Evolutionary conservation across 2,797 vertebrate species (phyloP), one percentile per base, ranked within the genome.

Genomic region (Chaunax sp.): DNA sequence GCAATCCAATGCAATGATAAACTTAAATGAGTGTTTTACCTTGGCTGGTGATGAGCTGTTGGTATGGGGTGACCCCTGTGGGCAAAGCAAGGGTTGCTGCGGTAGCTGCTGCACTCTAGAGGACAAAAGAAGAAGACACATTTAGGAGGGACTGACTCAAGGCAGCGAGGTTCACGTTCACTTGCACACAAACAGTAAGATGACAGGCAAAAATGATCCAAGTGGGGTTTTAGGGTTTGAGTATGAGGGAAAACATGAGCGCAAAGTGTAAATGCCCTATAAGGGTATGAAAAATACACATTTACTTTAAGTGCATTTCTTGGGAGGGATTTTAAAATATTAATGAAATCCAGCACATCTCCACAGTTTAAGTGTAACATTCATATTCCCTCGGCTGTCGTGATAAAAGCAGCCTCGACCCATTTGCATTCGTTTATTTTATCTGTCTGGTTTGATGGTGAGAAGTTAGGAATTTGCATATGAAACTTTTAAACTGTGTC

Each of bases 21-120:
- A 49, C n/a, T 22, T 18, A 33, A 9, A 2, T 44, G 19, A 3
- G 28, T n/a, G 33, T 25, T 54, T 88, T 90, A 98, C 97, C 98
- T 93, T 97, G 96, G 91, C 94, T 95, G 67, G 97, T 98, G 87
- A 99, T 75, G 81, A 99, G 91, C 86, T 98, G 97, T 78, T 96
- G 97, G 90, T 98, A 97, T 22, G 96, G 96, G 75, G 95, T 93
- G 82, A 99, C 96, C 1, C 98, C 98, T 57, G 96, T 94, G 18
- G 97, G 97, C 65, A 99, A 90, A 49, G 98, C 98, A 72, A 99
- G 93, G 0, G 98, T 98, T 75, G 98, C 97, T 63, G 98, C 96
- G 6, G 98, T 96, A 23, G 98, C 97, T 86, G 98, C 96, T 86
- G 97, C 96, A 91, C 96, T 99, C 98, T 99, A 90, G 53, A 70